These are phyloP conservation scores for Coregonus sp. DNA, from an alignment of 2,797 vertebrate species.

Conservation along the genomic window DNA sequence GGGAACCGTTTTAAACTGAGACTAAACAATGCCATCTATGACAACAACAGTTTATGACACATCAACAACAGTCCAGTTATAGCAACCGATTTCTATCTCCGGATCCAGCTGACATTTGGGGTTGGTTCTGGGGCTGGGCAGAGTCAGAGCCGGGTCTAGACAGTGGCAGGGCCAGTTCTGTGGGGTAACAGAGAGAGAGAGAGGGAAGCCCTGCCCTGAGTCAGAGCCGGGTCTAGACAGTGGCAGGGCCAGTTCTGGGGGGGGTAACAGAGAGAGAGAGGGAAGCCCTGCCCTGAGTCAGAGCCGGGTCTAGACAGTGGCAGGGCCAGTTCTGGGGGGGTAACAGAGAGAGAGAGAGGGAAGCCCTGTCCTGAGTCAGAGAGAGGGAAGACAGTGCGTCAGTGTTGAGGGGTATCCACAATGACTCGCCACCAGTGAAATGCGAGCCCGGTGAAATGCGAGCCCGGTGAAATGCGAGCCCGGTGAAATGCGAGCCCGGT, in stretches of 20 bases:
- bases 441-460: constrained; percentile 29
- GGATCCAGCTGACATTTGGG: constrained; percentile 37
- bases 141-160: neutral
- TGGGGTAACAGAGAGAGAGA: neutral
- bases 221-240: no score
- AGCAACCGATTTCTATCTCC: constrained; percentile 48
- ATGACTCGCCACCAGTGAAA: constrained; percentile 48
- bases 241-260: no score
- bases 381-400: constrained; percentile 57
- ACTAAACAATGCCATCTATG: neutral
- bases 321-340: neutral
- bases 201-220: neutral
- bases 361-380: constrained; percentile 4
- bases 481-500: constrained; percentile 57
- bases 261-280: no score
- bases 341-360: neutral
- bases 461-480: constrained; percentile 57
- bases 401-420: constrained; percentile 36
- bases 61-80: constrained; percentile 39
- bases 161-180: neutral
- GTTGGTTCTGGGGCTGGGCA: neutral
- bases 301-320: constrained; percentile 1
- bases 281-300: no score
- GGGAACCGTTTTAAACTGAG: neutral
- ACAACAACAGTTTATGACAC: constrained; percentile 16